These are phyloP conservation scores for Copidosoma aretas DNA, from an alignment of 2,888 invertebrate species.

Conservation along the genomic window DNA sequence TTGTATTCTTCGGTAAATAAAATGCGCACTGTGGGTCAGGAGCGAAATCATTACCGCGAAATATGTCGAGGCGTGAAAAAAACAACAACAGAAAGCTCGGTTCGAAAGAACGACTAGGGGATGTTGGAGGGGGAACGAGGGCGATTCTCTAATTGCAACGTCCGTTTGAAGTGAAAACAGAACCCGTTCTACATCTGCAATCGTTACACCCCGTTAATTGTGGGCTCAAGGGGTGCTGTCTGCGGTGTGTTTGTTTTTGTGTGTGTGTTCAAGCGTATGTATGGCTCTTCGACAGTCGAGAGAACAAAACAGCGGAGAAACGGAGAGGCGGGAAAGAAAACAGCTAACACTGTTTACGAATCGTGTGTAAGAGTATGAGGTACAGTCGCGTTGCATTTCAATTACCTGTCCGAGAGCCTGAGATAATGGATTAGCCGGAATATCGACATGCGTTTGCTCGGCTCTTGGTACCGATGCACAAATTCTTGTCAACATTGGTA, in stretches of 20 bases:
- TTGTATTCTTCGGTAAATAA: too few species aligned
- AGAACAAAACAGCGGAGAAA: conserved; percentile 11
- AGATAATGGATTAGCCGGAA: conserved; percentile 34
- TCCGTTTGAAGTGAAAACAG: conserved; percentile 38
- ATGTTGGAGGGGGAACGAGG: neutral
- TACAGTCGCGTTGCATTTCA: conserved; percentile 34
- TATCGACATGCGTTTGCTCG: conserved; percentile 6
- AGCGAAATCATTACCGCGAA: conserved; percentile 26
- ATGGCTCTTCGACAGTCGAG: conserved; percentile 3
- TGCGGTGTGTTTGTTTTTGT: conserved; percentile 27
- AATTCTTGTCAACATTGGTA: too few species aligned
- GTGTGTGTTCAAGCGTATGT: neutral
- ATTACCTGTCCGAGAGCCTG: conserved; percentile 14
- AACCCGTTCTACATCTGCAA: conserved; percentile 39
- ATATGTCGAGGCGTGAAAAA: neutral
- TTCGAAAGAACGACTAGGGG: neutral
- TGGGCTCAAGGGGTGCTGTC: conserved; percentile 33
- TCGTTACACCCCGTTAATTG: conserved; percentile 40
- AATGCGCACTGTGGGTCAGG: neutral
- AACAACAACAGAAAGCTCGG: neutral
- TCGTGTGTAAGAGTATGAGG: conserved; percentile 8
- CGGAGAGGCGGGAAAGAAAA: conserved; percentile 16
- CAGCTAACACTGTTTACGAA: conserved; percentile 9
- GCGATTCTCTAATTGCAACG: conserved; percentile 33
- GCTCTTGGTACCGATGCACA: neutral